Conservation (phyloP, 2,113 vertebrate species). For the Syngnathus typhle region DNA sequence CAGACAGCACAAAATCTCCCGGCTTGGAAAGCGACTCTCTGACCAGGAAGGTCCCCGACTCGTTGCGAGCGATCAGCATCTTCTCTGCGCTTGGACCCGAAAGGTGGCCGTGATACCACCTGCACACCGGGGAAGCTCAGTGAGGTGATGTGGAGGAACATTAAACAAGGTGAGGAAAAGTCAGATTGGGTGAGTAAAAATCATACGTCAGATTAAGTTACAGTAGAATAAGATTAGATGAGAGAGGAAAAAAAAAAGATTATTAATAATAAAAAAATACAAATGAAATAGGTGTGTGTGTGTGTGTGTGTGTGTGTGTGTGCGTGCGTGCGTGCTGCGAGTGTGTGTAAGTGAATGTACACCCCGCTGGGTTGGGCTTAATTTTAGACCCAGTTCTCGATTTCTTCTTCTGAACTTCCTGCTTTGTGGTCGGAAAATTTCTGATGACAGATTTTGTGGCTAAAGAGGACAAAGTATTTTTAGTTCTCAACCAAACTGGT, state of each 20-base stretch:
- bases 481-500: slow-evolving; percentile 35
- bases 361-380: slow-evolving; percentile 36
- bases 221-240: too few relatives aligned
- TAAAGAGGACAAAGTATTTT: slow-evolving; percentile 69
- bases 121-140: slow-evolving; percentile 20
- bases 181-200: too few relatives aligned
- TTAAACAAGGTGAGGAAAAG: not conserved
- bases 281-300: not conserved
- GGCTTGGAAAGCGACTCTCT: slow-evolving; percentile 94
- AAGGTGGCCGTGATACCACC: slow-evolving; percentile 95
- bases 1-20: slow-evolving; percentile 89
- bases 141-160: not conserved
- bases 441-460: slow-evolving; percentile 74
- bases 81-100: slow-evolving; percentile 86
- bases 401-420: slow-evolving; percentile 74
- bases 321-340: not conserved
- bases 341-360: slow-evolving; percentile 17
- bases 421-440: slow-evolving; percentile 76
- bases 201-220: too few relatives aligned
- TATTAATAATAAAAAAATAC: too few relatives aligned
- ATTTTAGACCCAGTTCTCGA: slow-evolving; percentile 72
- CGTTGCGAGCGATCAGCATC: slow-evolving; percentile 76
- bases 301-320: slow-evolving; percentile 19
- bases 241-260: too few relatives aligned
- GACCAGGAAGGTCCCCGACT: slow-evolving; percentile 85